Base-by-base conservation (phyloP, 1,140 invertebrate species). In the Homarus americanus region DNA sequence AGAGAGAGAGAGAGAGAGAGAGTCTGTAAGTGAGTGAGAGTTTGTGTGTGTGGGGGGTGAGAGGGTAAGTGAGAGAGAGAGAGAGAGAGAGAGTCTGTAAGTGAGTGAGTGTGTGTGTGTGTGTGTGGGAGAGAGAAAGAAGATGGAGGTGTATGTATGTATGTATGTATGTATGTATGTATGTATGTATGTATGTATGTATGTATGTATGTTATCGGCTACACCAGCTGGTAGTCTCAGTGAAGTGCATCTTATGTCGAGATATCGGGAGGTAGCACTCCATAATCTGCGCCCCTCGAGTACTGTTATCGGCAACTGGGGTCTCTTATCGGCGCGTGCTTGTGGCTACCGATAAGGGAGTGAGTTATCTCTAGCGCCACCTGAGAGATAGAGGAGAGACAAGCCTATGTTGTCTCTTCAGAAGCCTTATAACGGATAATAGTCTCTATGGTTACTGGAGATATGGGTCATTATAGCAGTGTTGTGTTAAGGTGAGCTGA, bases 161-260 rank as follows among this genome's bases (percentile, higher is more conserved):
- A n/a, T n/a, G n/a, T n/a, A n/a, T n/a, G n/a, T n/a, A n/a, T n/a
- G n/a, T n/a, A n/a, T n/a, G n/a, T n/a, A n/a, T n/a, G 36, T 17
- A n/a, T 40, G 36, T 24, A 28, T 34, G 34, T 34, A 20, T 7
- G 36, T 36, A 41, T 12, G 58, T 63, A 20, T 63, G 24, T 63
- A 79, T 79, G 28, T 34, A 38, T 44, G 76, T 79, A 44, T 79
- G 38, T 79, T 80, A 80, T 80, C 78, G 78, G 78, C n/a, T 80
- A 53, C 32, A 15, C 78, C 40, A 80, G 44, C 78, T 17, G 24
- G 78, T 80, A 53, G 24, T 53, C n/a, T 32, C 40, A 38, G 41
- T 53, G 78, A 38, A 80, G 78, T 44, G 78, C n/a, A 53, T 80
- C 78, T 80, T 80, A 53, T 80, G 78, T 80, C 41, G 78, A n/a